Percentiles rank a stretch among this genome's conserved stretches.
phyloP scores from a whole-genome alignment of 92 coral and sea anemone genomes.

The Meandrina meandrites region DNA sequence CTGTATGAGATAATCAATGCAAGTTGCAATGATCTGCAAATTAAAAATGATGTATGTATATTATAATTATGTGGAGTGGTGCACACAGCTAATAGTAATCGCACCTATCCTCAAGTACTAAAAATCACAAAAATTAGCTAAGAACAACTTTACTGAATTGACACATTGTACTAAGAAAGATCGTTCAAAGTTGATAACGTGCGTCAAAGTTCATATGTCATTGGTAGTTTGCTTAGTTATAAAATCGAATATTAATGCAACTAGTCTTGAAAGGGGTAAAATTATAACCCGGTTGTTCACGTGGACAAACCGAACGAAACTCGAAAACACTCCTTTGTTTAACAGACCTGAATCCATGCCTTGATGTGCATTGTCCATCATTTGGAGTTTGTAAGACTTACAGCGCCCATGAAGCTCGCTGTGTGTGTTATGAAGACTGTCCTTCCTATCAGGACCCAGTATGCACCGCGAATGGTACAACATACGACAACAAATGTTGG shows the following conservation, averaged over 20 bases:
- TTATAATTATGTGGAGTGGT: too few relatives aligned
- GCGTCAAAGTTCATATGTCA: too few relatives aligned
- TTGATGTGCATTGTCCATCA: not conserved
- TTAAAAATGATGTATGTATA: too few relatives aligned
- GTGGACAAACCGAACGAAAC: too few relatives aligned
- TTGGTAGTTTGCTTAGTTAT: not conserved
- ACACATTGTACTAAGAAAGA: too few relatives aligned
- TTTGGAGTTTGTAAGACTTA: conserved; percentile 5
- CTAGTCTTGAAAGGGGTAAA: not conserved
- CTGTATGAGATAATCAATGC: too few relatives aligned
- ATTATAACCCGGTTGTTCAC: not conserved
- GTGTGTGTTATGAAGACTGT: not conserved
- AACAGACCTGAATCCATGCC: not conserved
- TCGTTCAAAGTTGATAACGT: not conserved
- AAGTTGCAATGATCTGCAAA: not conserved
- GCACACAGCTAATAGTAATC: too few relatives aligned
- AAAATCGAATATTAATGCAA: not conserved
- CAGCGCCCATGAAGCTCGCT: not conserved
- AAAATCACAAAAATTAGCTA: too few relatives aligned
- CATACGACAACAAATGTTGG: conserved; percentile 8
- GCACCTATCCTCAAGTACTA: not conserved
- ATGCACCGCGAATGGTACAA: conserved; percentile 3
- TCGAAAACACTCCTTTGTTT: not conserved
- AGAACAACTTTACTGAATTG: too few relatives aligned
- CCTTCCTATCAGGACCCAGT: conserved; percentile 17